Base-by-base conservation (phyloP, 2,797 vertebrate genomes). In the Momotus momota region DNA sequence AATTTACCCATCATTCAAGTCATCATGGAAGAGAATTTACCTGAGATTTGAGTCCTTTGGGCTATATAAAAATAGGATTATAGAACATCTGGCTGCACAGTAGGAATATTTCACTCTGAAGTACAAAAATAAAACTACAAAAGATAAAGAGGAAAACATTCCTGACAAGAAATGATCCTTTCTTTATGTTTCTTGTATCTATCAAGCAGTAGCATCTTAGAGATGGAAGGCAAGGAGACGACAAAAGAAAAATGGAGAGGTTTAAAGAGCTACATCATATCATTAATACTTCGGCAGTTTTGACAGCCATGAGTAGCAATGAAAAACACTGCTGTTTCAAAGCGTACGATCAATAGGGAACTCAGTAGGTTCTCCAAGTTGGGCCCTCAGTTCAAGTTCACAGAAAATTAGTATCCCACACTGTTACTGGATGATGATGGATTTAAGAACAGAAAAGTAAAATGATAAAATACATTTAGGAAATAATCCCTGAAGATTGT, bases 41-140 rank as follows among this genome's bases (percentile, higher is more conserved):
- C 87, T 96, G 81, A 49, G 66, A 95, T 97, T 94, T 94, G 49
- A 91, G 90, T 94, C 95, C 95, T 96, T 86, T 80, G 78, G 89
- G 94, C 90, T 97, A 93, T 91, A 94, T 97, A 97, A 97, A 97
- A 97, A 96, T 95, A 97, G 96, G 93, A 97, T 97, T 95, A 51
- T 89, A 85, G 95, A 97, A 98, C 98, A 98, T 98, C 98, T 98
- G 97, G 94, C 95, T 83, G 83, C 97, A 94, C 97, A 95, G 97
- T 96, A 96, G 97, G 97, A 97, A 96, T 95, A 96, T 96, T 95
- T 96, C 96, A 97, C 90, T 97, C 95, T 95, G 95, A 97, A 97
- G 96, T 96, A 93, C 86, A 96, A 97, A 98, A 98, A 98, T 97
- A 97, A 97, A 98, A 94, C 88, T 70, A 92, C 92, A 95, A 91